phyloP scores from a whole-genome alignment of 2,888 invertebrate species.

The Prenolepis imparis region DNA sequence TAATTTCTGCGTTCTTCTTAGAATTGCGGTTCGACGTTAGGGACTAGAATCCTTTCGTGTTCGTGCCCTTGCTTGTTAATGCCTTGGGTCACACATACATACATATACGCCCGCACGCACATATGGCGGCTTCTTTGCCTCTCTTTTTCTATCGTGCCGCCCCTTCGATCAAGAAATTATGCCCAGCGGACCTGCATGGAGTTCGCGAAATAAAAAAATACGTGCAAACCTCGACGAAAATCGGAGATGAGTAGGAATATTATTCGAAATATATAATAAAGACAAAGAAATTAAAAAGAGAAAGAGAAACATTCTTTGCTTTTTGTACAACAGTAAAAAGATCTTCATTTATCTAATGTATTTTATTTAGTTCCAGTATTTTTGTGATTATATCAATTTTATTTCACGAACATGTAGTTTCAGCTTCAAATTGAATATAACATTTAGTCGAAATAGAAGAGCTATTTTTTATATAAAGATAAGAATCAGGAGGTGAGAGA shows the following conservation, averaged over 20 bases:
- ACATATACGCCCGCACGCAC: neutral
- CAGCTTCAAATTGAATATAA: neutral
- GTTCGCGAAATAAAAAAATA: constrained; percentile 72
- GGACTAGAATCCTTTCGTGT: constrained; percentile 38
- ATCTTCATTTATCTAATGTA: neutral
- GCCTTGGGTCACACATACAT: constrained; percentile 50
- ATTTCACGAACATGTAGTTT: neutral
- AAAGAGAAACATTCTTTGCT: neutral
- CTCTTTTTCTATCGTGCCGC: constrained; percentile 53
- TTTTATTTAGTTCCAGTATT: neutral
- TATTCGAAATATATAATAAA: neutral
- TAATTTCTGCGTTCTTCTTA: constrained; percentile 53
- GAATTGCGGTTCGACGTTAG: constrained; percentile 31
- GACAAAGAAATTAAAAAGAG: neutral
- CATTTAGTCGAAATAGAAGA: neutral
- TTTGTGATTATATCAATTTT: neutral
- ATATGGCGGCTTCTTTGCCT: constrained; percentile 30
- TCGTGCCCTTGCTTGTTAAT: constrained; percentile 51
- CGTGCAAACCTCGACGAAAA: constrained; percentile 8
- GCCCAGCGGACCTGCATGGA: constrained; percentile 61
- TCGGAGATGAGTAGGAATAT: neutral
- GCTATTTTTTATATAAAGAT: neutral
- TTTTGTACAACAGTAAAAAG: neutral
- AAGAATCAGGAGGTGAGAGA: neutral
- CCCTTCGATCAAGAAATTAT: constrained; percentile 76